phyloP scores from a whole-genome alignment of 2,888 invertebrate species.

The Parnassius glacialis region DNA sequence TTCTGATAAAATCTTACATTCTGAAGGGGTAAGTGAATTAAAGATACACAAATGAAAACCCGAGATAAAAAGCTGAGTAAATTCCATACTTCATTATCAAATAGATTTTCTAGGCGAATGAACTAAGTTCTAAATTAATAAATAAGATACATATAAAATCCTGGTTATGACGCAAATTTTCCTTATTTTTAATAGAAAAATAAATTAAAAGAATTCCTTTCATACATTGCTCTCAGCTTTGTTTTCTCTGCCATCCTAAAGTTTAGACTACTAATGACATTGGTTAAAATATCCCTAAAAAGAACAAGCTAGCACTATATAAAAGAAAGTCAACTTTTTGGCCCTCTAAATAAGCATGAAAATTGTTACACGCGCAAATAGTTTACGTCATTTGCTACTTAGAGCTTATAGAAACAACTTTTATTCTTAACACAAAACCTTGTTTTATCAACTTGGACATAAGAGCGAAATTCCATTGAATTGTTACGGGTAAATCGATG shows the following conservation, averaged over 20 bases:
- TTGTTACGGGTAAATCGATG: background rate
- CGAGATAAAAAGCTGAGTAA: no score
- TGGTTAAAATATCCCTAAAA: background rate
- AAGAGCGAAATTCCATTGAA: constrained; percentile 7
- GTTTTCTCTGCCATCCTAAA: constrained; percentile 14
- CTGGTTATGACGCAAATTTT: constrained; percentile 3
- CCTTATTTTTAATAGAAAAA: constrained; percentile 5
- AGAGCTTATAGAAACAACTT: background rate
- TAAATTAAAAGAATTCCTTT: constrained; percentile 19
- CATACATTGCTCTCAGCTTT: constrained; percentile 19
- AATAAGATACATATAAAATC: background rate
- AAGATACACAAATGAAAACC: no score
- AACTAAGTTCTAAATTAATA: no score
- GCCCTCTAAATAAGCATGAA: background rate
- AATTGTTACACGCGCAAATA: background rate
- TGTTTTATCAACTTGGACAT: background rate
- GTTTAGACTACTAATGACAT: constrained; percentile 16
- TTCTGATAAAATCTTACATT: no score
- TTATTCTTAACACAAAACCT: background rate
- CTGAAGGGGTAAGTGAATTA: no score
- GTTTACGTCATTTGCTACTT: constrained; percentile 5
- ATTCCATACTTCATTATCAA: no score
- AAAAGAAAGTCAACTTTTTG: background rate
- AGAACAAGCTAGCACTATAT: background rate
- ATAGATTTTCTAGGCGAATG: no score